Base-by-base conservation (phyloP, 35 echinoderm and acorn worm genomes). In the Stichopus chloronotus region DNA sequence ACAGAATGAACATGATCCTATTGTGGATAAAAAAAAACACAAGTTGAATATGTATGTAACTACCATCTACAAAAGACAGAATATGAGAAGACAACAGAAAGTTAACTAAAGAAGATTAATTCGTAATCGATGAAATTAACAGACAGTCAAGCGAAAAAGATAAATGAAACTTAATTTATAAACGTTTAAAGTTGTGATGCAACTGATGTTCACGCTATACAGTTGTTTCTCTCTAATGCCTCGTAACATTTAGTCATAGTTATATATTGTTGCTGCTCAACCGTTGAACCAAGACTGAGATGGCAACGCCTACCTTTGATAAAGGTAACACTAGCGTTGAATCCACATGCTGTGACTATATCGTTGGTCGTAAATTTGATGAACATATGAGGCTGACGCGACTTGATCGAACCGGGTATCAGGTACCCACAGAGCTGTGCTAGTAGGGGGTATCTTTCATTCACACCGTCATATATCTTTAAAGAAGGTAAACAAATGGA, bases 361-460 rank as follows among this genome's bases (percentile, higher is more conserved):
- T 83, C 19, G 55, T 83, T 83, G 9, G 80, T 83, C 14, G 30
- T 83, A 52, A 83, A 83, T n/a, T 55, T 56, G 55, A 83, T 56
- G 6, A 83, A 19, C 30, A 83, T 4, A 9, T 83, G 53, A 8
- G 2, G 8, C 14, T 43, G 43, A n/a, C 25, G 9, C 17, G 21
- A 17, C n/a, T n/a, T 83, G 8, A 17, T 56, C 7, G 16, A 7
- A 83, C 9, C 17, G 11, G 30, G 80, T 13, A 83, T n/a, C 52
- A n/a, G 4, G 55, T 4, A 56, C 8, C 80, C 80, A 56, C 80
- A 83, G 12, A 56, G 10, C 53, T 10, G 52, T 8, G 80, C 52
- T 55, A 83, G 55, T 5, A 83, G 17, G 6, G 8, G 8, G 17
- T 24, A 83, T 24, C 9, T 53, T n/a, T 54, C 14, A 11, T 9